A percentile compares a stretch with the other conserved stretches of the same genome.
Conservation (phyloP, 2,888 invertebrate genomes). For the Oeneis ivallda region DNA sequence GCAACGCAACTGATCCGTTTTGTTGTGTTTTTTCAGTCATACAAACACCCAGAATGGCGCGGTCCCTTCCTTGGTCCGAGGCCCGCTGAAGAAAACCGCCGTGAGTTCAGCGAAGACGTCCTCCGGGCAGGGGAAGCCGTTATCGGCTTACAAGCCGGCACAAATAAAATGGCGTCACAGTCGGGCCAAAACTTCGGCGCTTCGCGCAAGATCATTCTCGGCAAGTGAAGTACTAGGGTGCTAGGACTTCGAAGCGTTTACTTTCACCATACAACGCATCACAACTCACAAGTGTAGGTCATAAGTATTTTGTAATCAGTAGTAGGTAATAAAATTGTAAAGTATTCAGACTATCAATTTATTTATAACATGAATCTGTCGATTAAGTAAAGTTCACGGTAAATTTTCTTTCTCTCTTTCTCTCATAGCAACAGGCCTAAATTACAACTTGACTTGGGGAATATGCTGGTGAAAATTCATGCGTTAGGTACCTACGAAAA, state of each 20-base stretch:
- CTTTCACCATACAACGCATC: background rate
- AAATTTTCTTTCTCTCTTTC: no score
- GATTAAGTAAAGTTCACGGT: no score
- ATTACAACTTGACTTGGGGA: no score
- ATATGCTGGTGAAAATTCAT: no score
- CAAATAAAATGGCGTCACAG: conserved; percentile 92
- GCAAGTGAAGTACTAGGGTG: conserved; percentile 79
- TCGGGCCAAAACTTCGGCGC: conserved; percentile 94
- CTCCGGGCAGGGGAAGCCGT: conserved; percentile 91
- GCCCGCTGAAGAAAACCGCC: conserved; percentile 91
- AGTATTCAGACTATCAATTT: background rate
- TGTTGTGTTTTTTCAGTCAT: conserved; percentile 76
- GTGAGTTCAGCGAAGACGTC: conserved; percentile 91
- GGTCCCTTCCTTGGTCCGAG: conserved; percentile 92
- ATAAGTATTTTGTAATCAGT: conserved; percentile 3
- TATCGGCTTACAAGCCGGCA: conserved; percentile 93
- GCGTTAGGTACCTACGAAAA: no score
- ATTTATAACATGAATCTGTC: background rate
- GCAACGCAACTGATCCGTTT: background rate
- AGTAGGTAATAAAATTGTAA: background rate
- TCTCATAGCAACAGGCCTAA: no score
- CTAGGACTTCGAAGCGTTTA: conserved; percentile 12
- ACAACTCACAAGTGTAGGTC: background rate
- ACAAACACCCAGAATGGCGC: conserved; percentile 91
- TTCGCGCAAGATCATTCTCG: conserved; percentile 89